phyloP scores from a whole-genome alignment of 2,888 invertebrate species.

The Agrenia bidenticulata region DNA sequence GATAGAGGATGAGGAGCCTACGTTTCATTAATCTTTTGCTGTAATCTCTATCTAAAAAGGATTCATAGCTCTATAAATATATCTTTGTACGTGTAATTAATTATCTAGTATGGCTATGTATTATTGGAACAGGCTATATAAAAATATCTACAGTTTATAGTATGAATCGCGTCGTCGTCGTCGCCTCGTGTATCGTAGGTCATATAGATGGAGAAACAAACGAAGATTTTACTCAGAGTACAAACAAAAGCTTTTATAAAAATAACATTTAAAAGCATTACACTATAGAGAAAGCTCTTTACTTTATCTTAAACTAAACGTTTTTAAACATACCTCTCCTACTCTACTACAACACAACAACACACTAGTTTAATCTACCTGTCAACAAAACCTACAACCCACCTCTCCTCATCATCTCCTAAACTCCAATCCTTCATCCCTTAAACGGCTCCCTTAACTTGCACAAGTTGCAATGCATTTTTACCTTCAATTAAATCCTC shows the following conservation, averaged over 20 bases:
- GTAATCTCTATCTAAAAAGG: background rate
- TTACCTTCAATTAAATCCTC: no score
- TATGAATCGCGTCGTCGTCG: no score
- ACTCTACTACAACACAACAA: no score
- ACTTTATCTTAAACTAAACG: background rate
- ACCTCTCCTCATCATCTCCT: no score
- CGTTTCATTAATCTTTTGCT: background rate
- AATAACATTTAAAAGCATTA: constrained; percentile 26
- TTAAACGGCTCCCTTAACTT: no score
- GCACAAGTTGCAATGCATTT: no score
- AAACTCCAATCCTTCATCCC: no score
- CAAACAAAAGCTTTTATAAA: constrained; percentile 50
- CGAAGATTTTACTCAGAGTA: constrained; percentile 46
- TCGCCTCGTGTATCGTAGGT: no score
- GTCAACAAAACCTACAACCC: no score
- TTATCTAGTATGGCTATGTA: background rate
- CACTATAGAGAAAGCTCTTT: background rate
- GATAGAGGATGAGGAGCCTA: background rate
- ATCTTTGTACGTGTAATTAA: background rate
- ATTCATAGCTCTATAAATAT: background rate
- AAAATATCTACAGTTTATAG: background rate
- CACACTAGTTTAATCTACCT: background rate
- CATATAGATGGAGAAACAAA: constrained; percentile 22
- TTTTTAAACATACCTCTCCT: no score
- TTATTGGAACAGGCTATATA: background rate